Conservation (phyloP, 2,797 vertebrate species). For the Calcarius lapponicus region DNA sequence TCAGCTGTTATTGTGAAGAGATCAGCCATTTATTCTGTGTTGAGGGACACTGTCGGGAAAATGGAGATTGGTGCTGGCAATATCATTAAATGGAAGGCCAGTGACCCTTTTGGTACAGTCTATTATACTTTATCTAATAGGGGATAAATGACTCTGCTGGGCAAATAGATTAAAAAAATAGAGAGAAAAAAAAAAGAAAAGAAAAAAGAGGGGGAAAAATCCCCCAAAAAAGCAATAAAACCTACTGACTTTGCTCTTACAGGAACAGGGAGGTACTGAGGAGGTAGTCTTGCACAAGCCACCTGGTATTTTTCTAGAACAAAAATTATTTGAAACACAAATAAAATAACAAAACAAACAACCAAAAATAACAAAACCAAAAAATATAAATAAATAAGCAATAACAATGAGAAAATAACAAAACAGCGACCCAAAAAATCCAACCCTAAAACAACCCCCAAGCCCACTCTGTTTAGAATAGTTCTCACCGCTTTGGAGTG, state of each 20-base stretch:
- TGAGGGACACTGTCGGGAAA: constrained; percentile 80
- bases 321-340: background rate
- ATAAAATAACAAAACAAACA: background rate
- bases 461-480: background rate
- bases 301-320: constrained; percentile 38
- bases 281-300: background rate
- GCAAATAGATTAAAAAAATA: constrained; percentile 74
- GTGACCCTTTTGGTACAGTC: constrained; percentile 79
- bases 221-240: background rate
- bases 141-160: constrained; percentile 82
- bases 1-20: constrained; percentile 85
- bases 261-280: constrained; percentile 37
- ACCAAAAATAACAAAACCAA: background rate
- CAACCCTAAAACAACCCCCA: background rate
- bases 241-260: background rate
- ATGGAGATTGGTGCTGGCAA: constrained; percentile 81
- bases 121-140: constrained; percentile 86
- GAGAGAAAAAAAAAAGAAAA: background rate
- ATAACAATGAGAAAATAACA: background rate
- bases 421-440: background rate
- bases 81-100: constrained; percentile 85
- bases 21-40: constrained; percentile 84
- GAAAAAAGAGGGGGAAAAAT: accelerated
- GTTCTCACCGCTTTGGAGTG: background rate
- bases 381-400: too few relatives aligned